Evolutionary conservation across 2,113 vertebrate genomes (phyloP).

Genomic region (Myrmecobius fasciatus): DNA sequence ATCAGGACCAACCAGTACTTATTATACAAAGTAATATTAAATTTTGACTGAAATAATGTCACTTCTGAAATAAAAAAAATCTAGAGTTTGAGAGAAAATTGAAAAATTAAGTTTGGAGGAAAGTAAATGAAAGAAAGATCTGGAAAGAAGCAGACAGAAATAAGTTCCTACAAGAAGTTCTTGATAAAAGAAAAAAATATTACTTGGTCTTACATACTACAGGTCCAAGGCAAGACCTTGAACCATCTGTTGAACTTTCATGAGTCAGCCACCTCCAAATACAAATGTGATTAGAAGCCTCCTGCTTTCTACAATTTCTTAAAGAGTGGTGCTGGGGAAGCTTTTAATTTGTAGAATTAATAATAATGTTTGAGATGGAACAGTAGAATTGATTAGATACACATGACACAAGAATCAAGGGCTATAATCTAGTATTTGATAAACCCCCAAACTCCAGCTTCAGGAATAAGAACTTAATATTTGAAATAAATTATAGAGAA

Average conservation of each 20-base stretch:
- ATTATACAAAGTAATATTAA: background rate
- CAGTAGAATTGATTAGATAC: too few relatives aligned
- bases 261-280: background rate
- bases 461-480: too few relatives aligned
- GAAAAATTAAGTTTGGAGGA: background rate
- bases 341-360: background rate
- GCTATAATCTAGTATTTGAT: too few relatives aligned
- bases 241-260: background rate
- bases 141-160: background rate
- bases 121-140: background rate
- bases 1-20: background rate
- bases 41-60: background rate
- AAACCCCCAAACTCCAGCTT: too few relatives aligned
- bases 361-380: background rate
- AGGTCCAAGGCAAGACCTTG: background rate
- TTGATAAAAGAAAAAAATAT: background rate
- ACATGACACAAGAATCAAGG: too few relatives aligned
- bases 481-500: too few relatives aligned
- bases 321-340: accelerated
- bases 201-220: background rate
- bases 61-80: background rate
- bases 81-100: background rate
- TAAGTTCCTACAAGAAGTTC: background rate
- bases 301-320: background rate
- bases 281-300: background rate